Evolutionary conservation across 2,113 vertebrate genomes (phyloP), one percentile per base, ranked within the genome.

Genomic region (Irena cyanogastra): DNA sequence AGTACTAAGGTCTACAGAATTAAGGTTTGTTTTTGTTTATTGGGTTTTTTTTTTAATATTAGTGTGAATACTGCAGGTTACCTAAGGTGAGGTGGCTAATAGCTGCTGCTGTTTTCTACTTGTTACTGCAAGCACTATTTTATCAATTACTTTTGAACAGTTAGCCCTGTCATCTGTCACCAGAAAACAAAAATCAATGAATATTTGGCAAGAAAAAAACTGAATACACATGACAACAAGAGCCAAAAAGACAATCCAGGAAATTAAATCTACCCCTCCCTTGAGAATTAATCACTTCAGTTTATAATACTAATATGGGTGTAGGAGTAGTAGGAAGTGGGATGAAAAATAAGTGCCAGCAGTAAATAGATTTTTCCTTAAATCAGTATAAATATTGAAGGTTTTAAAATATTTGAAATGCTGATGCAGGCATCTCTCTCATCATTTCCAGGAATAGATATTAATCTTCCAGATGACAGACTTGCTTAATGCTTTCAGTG

Each of bases 401-500:
- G 19, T 27, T 87, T 95, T 95, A 17, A 57, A 79, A 87, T 64
- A 37, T 64, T 63, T 82, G 65, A 83, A 75, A 75, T 80, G 70
- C 90, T 96, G 85, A 95, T 47, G 41, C 7, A 78, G 68, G 39
- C 79, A 89, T 53, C n/a, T 94, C 92, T 65, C 95, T 87, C 94
- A 93, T 57, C 3, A 14, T 78, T 87, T 74, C 69, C 65, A 86
- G 78, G 87, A 92, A 82, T 30, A 66, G 52, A 57, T 71, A 94
- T 75, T 61, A 95, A 75, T 35, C 45, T 94, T 20, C 42, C 41
- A 90, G 63, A 83, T 64, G 63, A 95, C 27, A 39, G 56, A n/a
- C 16, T 90, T 65, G 52, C 69, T 86, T 96, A 87, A 92, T 79
- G 83, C 59, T 94, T 97, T 96, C 87, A 87, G 87, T 91, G 82